Conservation (phyloP, 2,797 vertebrate species). For the Limosa lapponica region DNA sequence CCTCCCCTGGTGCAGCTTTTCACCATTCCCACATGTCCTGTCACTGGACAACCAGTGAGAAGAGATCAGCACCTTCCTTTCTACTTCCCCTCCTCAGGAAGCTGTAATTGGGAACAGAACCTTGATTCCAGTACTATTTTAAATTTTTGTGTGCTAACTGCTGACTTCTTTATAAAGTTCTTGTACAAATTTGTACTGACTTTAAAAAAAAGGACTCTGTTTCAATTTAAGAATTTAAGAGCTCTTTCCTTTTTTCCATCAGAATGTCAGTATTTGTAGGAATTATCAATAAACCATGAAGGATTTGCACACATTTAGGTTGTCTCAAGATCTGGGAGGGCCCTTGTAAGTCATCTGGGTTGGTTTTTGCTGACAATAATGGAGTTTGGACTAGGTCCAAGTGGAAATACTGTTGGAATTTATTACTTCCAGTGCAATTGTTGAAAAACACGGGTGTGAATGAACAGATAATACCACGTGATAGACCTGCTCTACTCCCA, state of each 20-base stretch:
- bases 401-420: background rate
- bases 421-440: background rate
- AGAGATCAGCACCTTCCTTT: background rate
- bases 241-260: background rate
- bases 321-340: background rate
- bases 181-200: background rate
- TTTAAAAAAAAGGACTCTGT: background rate
- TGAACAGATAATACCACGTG: background rate
- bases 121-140: background rate
- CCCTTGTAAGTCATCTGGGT: background rate
- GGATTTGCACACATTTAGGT: background rate
- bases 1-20: accelerated
- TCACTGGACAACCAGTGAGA: background rate
- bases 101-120: background rate
- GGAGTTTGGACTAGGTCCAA: background rate
- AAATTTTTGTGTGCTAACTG: background rate
- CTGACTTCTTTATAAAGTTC: background rate
- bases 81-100: background rate
- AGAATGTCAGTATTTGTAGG: background rate
- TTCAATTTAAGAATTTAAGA: background rate
- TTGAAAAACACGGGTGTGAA: background rate
- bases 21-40: accelerated
- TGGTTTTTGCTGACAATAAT: background rate
- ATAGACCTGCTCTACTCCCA: background rate
- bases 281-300: background rate